Evolutionary conservation across 2,888 invertebrate species (phyloP).

Genomic region (Brachyopa scutellaris): DNA sequence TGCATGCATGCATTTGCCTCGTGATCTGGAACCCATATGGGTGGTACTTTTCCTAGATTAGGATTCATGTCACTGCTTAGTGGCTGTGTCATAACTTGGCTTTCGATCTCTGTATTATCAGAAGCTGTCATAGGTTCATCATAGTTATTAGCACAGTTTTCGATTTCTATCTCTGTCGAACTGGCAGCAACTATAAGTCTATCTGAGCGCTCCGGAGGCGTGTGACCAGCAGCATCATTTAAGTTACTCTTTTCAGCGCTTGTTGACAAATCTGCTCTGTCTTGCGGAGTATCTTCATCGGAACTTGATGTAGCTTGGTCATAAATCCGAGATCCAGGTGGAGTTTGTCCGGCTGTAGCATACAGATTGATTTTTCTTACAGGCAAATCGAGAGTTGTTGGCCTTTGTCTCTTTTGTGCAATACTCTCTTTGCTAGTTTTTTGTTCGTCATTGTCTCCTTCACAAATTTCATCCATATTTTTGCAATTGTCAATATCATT

Average conservation of each 20-base stretch:
- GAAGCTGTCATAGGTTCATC: constrained; percentile 23
- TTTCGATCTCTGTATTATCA: not conserved
- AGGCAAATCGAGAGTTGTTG: constrained; percentile 79
- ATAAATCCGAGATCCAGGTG: constrained; percentile 74
- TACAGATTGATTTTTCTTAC: constrained; percentile 74
- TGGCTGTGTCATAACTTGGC: not conserved
- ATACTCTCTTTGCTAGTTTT: constrained; percentile 58
- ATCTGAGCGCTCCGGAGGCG: constrained; percentile 45
- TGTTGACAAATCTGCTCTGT: not conserved
- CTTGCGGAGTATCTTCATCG: constrained; percentile 70
- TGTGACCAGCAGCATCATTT: constrained; percentile 55
- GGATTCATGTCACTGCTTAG: constrained; percentile 73
- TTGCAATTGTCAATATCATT: constrained; percentile 49
- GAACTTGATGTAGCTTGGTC: constrained; percentile 74
- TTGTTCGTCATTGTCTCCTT: constrained; percentile 42
- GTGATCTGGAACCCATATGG: constrained; percentile 93
- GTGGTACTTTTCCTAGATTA: constrained; percentile 88
- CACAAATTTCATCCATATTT: constrained; percentile 2
- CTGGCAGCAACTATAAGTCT: not conserved
- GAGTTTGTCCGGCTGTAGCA: constrained; percentile 79
- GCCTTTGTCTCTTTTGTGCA: constrained; percentile 77
- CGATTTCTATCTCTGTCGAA: not conserved
- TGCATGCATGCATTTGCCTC: constrained; percentile 92
- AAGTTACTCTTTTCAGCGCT: constrained; percentile 4
- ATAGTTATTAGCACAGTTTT: not conserved